A percentile compares a stretch with the other conserved stretches of the same genome.
phyloP scores from a whole-genome alignment of 2,888 invertebrate species.

The Cheilosia grossa region DNA sequence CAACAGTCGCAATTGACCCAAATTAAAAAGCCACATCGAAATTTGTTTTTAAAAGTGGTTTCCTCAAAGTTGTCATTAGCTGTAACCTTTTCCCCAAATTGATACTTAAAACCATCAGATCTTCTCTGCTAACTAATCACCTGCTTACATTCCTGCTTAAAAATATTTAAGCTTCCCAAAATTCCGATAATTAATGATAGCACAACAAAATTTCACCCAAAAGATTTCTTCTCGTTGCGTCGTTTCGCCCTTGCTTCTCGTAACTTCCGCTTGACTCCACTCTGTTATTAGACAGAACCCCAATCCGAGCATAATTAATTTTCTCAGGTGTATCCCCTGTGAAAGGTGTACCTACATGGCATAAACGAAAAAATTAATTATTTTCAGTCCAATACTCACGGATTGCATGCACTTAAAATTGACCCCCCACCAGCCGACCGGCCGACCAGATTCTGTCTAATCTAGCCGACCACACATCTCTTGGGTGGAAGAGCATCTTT shows the following conservation, averaged over 20 bases:
- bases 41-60: too few relatives aligned
- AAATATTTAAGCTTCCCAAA: neutral
- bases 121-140: too few relatives aligned
- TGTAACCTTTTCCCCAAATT: too few relatives aligned
- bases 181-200: neutral
- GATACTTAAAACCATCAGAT: too few relatives aligned
- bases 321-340: constrained; percentile 53
- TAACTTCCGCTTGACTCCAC: constrained; percentile 35
- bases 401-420: constrained; percentile 50
- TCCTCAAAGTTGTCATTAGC: too few relatives aligned
- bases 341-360: constrained; percentile 17
- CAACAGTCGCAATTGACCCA: too few relatives aligned
- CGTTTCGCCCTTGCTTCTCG: constrained; percentile 7
- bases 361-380: constrained; percentile 29
- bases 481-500: constrained; percentile 60
- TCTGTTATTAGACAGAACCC: constrained; percentile 37
- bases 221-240: neutral
- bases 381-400: constrained; percentile 56
- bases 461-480: constrained; percentile 43
- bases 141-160: neutral
- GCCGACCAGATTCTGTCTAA: constrained; percentile 27
- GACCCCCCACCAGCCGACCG: constrained; percentile 21
- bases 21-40: too few relatives aligned
- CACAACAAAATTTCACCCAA: constrained; percentile 2
- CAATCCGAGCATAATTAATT: constrained; percentile 32